Conservation (phyloP, 2,797 vertebrate species). For the Echiichthys vipera region DNA sequence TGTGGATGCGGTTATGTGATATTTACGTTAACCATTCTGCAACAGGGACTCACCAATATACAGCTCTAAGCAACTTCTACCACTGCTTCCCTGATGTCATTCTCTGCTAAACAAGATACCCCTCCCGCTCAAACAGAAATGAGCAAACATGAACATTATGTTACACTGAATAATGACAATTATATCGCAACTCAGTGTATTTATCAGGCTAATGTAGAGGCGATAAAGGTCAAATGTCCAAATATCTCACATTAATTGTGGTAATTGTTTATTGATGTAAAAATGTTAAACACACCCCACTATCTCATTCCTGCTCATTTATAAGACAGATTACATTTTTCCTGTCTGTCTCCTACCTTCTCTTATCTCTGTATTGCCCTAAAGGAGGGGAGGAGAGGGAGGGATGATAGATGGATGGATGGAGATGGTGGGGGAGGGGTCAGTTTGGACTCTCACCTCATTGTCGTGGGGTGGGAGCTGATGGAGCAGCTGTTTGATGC, state of each 20-base stretch:
- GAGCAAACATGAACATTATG: neutral
- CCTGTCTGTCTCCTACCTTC: conserved; percentile 12
- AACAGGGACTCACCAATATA: too few relatives aligned
- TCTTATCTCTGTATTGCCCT: conserved; percentile 62
- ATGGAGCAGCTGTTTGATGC: conserved; percentile 97
- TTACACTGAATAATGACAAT: neutral
- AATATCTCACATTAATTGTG: conserved; percentile 3
- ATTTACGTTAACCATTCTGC: neutral
- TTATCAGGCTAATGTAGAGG: neutral
- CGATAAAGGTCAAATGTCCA: too few relatives aligned
- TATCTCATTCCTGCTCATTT: conserved; percentile 28
- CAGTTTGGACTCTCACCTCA: conserved; percentile 88
- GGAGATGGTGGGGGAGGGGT: conserved; percentile 34
- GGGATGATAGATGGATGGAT: conserved; percentile 19
- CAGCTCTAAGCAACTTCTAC: too few relatives aligned
- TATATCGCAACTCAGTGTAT: neutral
- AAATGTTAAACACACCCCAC: conserved; percentile 18
- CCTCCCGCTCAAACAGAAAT: neutral
- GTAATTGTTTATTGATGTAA: conserved; percentile 24
- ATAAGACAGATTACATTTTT: conserved; percentile 34
- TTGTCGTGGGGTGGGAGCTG: conserved; percentile 99
- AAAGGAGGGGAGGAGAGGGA: conserved; percentile 38
- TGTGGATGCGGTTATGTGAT: neutral
- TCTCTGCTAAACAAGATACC: neutral
- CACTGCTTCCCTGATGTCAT: neutral